Evolutionary conservation across 2,113 vertebrate genomes (phyloP), one percentile per base, ranked within the genome.

Genomic region (Hyla sarda): DNA sequence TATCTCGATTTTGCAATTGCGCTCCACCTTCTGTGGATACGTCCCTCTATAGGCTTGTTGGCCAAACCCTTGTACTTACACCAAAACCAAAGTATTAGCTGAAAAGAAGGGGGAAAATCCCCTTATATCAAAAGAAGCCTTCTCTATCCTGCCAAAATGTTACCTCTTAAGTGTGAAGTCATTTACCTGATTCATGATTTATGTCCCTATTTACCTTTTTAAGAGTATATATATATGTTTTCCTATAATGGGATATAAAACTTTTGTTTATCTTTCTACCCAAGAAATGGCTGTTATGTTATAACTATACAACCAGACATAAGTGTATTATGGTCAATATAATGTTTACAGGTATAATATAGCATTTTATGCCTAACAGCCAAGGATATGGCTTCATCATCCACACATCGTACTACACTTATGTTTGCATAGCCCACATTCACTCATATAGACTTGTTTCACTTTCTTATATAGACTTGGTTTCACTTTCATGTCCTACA

Each of bases 281-380:
- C 56, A 78, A 19, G 30, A 58, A 56, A 78, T 34, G 8, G 50
- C 17, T 21, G 14, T 2, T 77, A 25, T 76, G 47, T 73, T 77
- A 52, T 52, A 77, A 50, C 48, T 78, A 37, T 78, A n/a, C 21
- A 54, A 28, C 74, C 28, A 77, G 32, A 32, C 74, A 32, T 11
- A 17, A 52, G 47, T 60, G 30, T 8, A 60, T 60, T 60, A 41
- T 37, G 23, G 54, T 19, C 54, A 79, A 58, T 79, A 79, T 79
- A 79, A 79, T 30, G 37, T 79, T 79, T 79, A 79, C 32, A 79
- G 52, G 52, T 60, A 79, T 41, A 79, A 17, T 54, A 56, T 52
- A 77, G 30, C 5, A 79, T 60, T 79, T 37, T 58, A 56, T 21
- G 30, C 21, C 14, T 58, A 50, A 37, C 50, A 37, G 32, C 17